Base-by-base conservation (phyloP, 2,797 vertebrate genomes). In the Parauchenoglanis punctatus region DNA sequence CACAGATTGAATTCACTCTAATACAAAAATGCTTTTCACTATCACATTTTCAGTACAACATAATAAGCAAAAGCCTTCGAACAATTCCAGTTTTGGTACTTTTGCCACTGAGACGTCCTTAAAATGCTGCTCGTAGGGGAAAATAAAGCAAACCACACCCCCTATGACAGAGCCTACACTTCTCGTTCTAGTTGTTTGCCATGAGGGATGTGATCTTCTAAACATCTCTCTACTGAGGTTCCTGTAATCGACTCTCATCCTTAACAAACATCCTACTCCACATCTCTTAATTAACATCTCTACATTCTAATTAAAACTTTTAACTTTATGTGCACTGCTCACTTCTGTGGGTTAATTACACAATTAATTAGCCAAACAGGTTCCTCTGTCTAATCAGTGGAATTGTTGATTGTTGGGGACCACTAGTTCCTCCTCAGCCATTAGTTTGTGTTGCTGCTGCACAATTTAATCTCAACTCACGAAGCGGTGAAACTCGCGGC, bases 331-430 rank as follows among this genome's bases (percentile, higher is more conserved):
- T 84, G 83, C 88, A 58, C 84, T 78, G 40, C 83, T 86, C 59
- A 88, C 70, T 86, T 67, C 54, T 83, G 67, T 85, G 93, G 91
- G 91, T 94, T 86, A 87, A 93, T 92, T 91, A 89, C 86, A 87
- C 90, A 86, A 88, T 92, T 89, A 90, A 91, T 94, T 92, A 91
- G 88, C 88, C 85, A 91, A 92, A 91, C 89, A 87, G 85, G 84
- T 91, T 90, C 65, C 88, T 54, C 83, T 56, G 73, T 86, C 87
- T 90, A 90, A 86, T 90, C 82, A 89, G 91, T 87, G 88, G 91
- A 88, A 93, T 91, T 81, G 88, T 86, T 87, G 85, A 77, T 83
- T 85, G 85, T 63, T 8, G 4, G 63, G 56, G 63, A 12, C 15
- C 81, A 15, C 61, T 3, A 52, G 40, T 13, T 35, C 23, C 23